These are phyloP conservation scores for Gadus macrocephalus DNA, from an alignment of 2,113 vertebrate species.

Conservation along the genomic window DNA sequence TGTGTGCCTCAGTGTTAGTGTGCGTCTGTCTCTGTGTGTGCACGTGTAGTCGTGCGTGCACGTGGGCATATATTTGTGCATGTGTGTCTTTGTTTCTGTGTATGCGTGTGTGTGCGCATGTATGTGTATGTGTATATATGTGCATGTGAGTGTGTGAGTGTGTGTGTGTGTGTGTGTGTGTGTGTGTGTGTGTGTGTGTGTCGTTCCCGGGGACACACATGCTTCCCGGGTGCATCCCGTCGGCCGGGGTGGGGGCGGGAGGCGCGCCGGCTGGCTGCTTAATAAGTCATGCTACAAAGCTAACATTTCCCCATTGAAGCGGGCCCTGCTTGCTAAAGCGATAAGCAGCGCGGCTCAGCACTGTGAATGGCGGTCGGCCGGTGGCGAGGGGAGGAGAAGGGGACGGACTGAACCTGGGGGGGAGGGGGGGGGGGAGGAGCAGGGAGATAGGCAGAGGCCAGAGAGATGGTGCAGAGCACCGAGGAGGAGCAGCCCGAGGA, in stretches of 20 bases:
- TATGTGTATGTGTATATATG: too few relatives aligned
- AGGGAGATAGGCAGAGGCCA: background rate
- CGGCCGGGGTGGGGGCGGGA: slow-evolving; percentile 15
- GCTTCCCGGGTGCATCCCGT: too few relatives aligned
- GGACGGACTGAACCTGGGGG: too few relatives aligned
- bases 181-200: slow-evolving; percentile 11
- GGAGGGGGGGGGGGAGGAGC: background rate
- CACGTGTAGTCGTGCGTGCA: too few relatives aligned
- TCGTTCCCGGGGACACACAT: background rate
- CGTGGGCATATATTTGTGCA: too few relatives aligned
- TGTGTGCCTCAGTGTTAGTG: too few relatives aligned
- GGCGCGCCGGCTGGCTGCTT: background rate
- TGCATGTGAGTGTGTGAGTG: background rate
- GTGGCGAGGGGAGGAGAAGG: too few relatives aligned
- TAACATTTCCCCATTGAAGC: slow-evolving; percentile 33
- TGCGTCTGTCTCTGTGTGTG: too few relatives aligned
- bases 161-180: slow-evolving; percentile 3
- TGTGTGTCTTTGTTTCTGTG: too few relatives aligned
- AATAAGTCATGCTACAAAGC: slow-evolving; percentile 39
- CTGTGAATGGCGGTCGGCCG: background rate
- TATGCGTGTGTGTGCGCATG: too few relatives aligned
- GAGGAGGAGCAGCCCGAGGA: too few relatives aligned
- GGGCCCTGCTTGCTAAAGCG: slow-evolving; percentile 33
- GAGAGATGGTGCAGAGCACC: too few relatives aligned
- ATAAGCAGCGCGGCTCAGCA: slow-evolving; percentile 24